Base-by-base conservation (phyloP, 1,140 invertebrate genomes). In the Lasaia peninsularis region DNA sequence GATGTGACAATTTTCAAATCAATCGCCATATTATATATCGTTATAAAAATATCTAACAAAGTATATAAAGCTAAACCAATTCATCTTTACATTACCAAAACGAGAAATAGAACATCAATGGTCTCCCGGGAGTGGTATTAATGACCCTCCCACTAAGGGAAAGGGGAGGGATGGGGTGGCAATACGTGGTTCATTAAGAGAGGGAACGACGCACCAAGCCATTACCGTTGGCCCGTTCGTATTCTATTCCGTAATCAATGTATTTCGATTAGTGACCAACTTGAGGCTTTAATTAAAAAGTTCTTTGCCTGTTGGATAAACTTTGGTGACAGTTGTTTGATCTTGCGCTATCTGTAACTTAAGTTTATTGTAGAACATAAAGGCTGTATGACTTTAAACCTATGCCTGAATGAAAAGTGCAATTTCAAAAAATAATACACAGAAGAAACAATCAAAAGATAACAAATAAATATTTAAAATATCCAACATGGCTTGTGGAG, bases 191-290 rank as follows among this genome's bases (percentile, higher is more conserved):
- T 67, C 67, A 69, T 69, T 72, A 69, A 54, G 52, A 57, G 52
- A 31, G 59, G 62, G 60, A 65, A 63, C 59, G 63, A 48, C 40
- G 40, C 40, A 62, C 58, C 63, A 37, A 56, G 52, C 62, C 63
- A 69, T 71, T 75, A 73, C 69, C 63, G 54, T 12, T 51, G 37
- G 65, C 59, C 66, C 56, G 62, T 71, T 64, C 55, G 55, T 65
- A 61, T 66, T 67, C 67, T 69, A 72, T 73, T 67, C 67, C 59
- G 59, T 69, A 70, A 73, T 73, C 70, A 70, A 73, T 73, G 65
- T 63, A 64, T 68, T 67, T 64, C 69, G 67, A 71, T 75, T 71
- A 71, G 65, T 21, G 18, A 28, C 51, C 21, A 32, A 64, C 57
- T 63, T 51, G 33, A 54, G 53, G 52, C 16, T 63, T 60, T 63